These are phyloP conservation scores for Phataginus tricuspis DNA, from an alignment of 2,797 vertebrate species.

Conservation along the genomic window DNA sequence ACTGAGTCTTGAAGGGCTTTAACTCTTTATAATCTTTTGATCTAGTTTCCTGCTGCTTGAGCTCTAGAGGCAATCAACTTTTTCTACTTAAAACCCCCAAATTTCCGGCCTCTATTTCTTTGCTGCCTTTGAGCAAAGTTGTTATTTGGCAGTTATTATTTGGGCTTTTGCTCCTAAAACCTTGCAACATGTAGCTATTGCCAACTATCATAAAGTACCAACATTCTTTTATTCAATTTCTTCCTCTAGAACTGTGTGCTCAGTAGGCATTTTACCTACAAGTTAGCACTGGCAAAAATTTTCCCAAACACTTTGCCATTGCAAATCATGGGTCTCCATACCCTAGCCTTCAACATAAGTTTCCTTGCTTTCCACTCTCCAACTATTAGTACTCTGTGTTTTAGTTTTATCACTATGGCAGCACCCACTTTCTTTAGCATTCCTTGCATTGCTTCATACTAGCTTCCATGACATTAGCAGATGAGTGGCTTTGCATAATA, in stretches of 20 bases:
- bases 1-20: neutral
- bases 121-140: neutral
- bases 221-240: neutral
- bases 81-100: neutral
- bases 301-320: neutral
- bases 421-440: neutral
- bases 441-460: neutral
- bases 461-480: neutral
- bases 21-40: neutral
- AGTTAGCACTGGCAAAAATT: neutral
- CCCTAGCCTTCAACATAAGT: neutral
- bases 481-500: neutral
- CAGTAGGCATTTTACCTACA: neutral
- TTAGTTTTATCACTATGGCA: neutral
- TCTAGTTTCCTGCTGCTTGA: neutral
- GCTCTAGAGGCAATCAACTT: neutral
- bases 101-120: conserved; percentile 17
- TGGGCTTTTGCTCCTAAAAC: conserved; percentile 33
- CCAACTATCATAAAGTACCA: neutral
- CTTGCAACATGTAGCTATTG: neutral
- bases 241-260: neutral
- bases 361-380: neutral
- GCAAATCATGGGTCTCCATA: neutral
- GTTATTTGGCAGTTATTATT: neutral
- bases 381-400: neutral